Percentiles rank a stretch among this genome's conserved stretches.
Evolutionary conservation across 64 coral and sea anemone species (phyloP).

Genomic region (Astreopora myriophthalma): DNA sequence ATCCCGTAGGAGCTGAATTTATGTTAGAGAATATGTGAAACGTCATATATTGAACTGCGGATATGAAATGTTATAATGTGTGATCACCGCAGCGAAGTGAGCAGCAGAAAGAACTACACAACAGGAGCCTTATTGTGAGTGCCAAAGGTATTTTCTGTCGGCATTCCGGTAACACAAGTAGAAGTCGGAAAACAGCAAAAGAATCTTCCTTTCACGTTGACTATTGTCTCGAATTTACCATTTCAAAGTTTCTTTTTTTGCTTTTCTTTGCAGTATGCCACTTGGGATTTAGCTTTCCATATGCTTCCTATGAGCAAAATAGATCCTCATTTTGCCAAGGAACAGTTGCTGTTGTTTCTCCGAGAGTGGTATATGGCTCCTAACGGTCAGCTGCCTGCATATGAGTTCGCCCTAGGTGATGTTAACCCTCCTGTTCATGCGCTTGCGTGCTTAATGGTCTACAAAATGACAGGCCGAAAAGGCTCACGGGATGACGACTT

Average conservation of each 20-base stretch:
- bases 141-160: too few relatives aligned
- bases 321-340: constrained; percentile 92
- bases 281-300: constrained; percentile 97
- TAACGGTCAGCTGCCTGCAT: constrained; percentile 92
- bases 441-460: constrained; percentile 84
- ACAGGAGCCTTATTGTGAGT: too few relatives aligned
- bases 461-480: constrained; percentile 87
- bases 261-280: constrained; percentile 59
- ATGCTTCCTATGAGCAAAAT: constrained; percentile 95
- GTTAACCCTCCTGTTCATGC: constrained; percentile 96
- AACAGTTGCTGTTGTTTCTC: constrained; percentile 85
- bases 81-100: too few relatives aligned
- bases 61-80: too few relatives aligned
- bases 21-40: too few relatives aligned
- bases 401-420: constrained; percentile 95
- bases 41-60: too few relatives aligned
- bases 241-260: background rate
- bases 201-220: too few relatives aligned
- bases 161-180: too few relatives aligned
- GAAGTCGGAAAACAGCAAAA: too few relatives aligned
- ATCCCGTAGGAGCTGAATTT: too few relatives aligned
- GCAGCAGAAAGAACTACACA: too few relatives aligned
- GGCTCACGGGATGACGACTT: constrained; percentile 76
- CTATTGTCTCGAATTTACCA: background rate
- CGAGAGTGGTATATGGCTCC: constrained; percentile 95